phyloP scores from a whole-genome alignment of 2,888 invertebrate genomes.

The Scaptomyza polygonia region DNA sequence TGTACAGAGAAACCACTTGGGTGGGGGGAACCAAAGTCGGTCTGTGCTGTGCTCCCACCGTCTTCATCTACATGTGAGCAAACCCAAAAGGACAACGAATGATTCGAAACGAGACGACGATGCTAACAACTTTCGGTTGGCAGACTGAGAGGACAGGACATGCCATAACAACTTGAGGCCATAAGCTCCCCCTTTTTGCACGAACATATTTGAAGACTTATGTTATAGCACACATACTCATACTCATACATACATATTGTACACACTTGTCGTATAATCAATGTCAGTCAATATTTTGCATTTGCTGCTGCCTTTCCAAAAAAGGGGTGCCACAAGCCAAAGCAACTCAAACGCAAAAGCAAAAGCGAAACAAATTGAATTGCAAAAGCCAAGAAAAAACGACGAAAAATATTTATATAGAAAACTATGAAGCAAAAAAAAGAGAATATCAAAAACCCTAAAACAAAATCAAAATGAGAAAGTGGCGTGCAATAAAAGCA shows the following conservation, averaged over 20 bases:
- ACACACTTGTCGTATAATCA: slow-evolving; percentile 56
- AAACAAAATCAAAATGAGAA: slow-evolving; percentile 51
- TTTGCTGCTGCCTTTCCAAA: slow-evolving; percentile 31
- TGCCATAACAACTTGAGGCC: slow-evolving; percentile 57
- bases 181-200: slow-evolving; percentile 23
- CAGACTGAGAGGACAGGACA: slow-evolving; percentile 18
- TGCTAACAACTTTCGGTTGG: slow-evolving; percentile 40
- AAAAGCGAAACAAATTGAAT: slow-evolving; percentile 60
- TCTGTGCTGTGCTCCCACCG: slow-evolving; percentile 9
- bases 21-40: background rate
- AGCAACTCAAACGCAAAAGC: slow-evolving; percentile 18
- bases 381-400: slow-evolving; percentile 38
- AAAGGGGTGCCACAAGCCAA: slow-evolving; percentile 38
- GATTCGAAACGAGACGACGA: slow-evolving; percentile 16
- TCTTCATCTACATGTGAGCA: slow-evolving; percentile 34
- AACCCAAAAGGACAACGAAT: slow-evolving; percentile 52
- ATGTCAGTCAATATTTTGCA: slow-evolving; percentile 76
- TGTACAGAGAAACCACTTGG: background rate
- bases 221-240: slow-evolving; percentile 21
- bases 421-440: slow-evolving; percentile 34
- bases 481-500: slow-evolving; percentile 65
- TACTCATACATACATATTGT: slow-evolving; percentile 3
- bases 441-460: slow-evolving; percentile 30
- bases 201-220: slow-evolving; percentile 37
- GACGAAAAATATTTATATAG: slow-evolving; percentile 16